A percentile compares a stretch with the other conserved stretches of the same genome.
These are phyloP conservation scores for Oryzias javanicus DNA, from an alignment of 2,113 vertebrate species.

Conservation along the genomic window DNA sequence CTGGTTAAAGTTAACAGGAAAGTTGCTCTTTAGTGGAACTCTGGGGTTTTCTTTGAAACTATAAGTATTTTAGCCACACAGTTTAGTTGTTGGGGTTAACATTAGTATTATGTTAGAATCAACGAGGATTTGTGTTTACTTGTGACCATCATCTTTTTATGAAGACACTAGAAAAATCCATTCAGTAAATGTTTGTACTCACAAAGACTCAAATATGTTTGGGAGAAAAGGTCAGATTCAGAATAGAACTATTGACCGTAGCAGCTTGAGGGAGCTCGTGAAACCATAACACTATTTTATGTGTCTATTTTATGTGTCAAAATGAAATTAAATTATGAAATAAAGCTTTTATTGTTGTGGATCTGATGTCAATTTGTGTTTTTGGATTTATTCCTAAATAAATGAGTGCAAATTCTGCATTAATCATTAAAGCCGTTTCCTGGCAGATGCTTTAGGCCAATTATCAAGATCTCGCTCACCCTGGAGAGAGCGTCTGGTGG, in stretches of 20 bases:
- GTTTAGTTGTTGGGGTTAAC: background rate
- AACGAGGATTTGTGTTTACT: background rate
- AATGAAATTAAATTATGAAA: slow-evolving; percentile 44
- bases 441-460: too few relatives aligned
- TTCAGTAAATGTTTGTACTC: background rate
- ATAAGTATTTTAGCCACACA: background rate
- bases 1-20: too few relatives aligned
- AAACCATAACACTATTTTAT: slow-evolving; percentile 43
- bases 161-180: background rate
- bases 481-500: too few relatives aligned
- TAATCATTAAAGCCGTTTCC: too few relatives aligned
- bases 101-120: background rate
- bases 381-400: background rate
- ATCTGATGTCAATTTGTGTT: background rate
- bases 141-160: background rate
- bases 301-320: slow-evolving; percentile 57
- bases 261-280: slow-evolving; percentile 61
- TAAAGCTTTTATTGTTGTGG: slow-evolving; percentile 64
- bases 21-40: too few relatives aligned
- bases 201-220: slow-evolving; percentile 2
- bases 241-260: slow-evolving; percentile 54
- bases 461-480: too few relatives aligned
- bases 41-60: too few relatives aligned
- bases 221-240: background rate
- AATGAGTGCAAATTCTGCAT: background rate